These are phyloP conservation scores for Emmelina monodactyla DNA, from an alignment of 2,888 invertebrate genomes.

Conservation along the genomic window DNA sequence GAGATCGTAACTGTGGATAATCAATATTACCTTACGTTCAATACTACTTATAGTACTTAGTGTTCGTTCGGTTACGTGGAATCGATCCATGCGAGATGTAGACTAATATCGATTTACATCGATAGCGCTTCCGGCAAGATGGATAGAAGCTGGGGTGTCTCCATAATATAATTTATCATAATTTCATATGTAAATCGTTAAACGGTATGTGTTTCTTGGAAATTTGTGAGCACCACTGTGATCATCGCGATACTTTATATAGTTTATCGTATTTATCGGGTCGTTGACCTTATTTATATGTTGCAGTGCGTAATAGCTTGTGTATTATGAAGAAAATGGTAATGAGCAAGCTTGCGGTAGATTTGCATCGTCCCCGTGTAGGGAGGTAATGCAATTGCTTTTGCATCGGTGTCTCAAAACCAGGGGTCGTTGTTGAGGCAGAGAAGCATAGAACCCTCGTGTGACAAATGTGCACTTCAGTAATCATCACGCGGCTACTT, in stretches of 20 bases:
- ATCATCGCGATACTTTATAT: too few relatives aligned
- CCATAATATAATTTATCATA: conserved; percentile 36
- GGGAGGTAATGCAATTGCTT: background rate
- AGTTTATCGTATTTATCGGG: background rate
- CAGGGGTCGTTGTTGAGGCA: background rate
- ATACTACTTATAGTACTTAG: too few relatives aligned
- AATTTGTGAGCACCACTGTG: conserved; percentile 22
- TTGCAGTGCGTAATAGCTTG: background rate
- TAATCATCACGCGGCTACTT: background rate
- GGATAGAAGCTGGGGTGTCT: conserved; percentile 26
- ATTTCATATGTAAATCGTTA: conserved; percentile 44
- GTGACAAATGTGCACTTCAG: background rate
- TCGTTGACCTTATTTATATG: background rate
- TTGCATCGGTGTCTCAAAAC: background rate
- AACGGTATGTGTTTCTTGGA: conserved; percentile 29
- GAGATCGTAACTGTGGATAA: conserved; percentile 35
- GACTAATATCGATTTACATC: conserved; percentile 50
- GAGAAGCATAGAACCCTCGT: background rate
- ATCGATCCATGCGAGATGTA: conserved; percentile 41
- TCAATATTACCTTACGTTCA: conserved; percentile 30
- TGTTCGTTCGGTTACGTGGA: conserved; percentile 40
- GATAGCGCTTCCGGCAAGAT: conserved; percentile 34
- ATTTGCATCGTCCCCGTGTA: background rate
- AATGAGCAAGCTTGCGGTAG: background rate
- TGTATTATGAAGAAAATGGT: background rate